Conservation (phyloP, 1,140 invertebrate genomes). For the Tetramorium parvispinum region DNA sequence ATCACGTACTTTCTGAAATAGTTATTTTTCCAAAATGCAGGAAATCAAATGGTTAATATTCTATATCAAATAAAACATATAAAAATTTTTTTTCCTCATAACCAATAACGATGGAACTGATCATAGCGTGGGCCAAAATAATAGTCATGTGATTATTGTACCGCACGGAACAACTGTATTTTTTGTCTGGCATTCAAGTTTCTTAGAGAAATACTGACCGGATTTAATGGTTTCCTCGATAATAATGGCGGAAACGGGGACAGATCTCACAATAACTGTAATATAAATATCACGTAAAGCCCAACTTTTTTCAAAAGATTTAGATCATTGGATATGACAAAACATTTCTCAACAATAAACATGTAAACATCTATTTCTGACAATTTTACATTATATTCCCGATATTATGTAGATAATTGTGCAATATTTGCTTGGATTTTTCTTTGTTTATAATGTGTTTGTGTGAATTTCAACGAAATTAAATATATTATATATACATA, state of each 20-base stretch:
- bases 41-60: background rate
- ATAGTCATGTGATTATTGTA: constrained; percentile 16
- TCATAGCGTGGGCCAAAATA: background rate
- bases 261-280: background rate
- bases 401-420: background rate
- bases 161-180: constrained; percentile 23
- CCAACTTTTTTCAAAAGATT: background rate
- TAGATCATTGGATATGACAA: background rate
- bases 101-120: constrained; percentile 2
- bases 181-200: constrained; percentile 16
- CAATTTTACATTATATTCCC: background rate
- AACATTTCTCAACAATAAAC: background rate
- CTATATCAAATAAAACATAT: background rate
- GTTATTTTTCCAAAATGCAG: background rate
- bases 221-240: background rate
- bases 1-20: background rate
- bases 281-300: background rate
- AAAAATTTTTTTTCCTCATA: background rate
- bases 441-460: background rate
- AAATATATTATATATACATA: background rate
- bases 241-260: background rate
- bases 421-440: background rate
- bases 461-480: background rate
- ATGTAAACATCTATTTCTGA: background rate
- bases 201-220: constrained; percentile 10